Evolutionary conservation across 2,888 invertebrate genomes (phyloP).

Genomic region (Ennomos erosarius): DNA sequence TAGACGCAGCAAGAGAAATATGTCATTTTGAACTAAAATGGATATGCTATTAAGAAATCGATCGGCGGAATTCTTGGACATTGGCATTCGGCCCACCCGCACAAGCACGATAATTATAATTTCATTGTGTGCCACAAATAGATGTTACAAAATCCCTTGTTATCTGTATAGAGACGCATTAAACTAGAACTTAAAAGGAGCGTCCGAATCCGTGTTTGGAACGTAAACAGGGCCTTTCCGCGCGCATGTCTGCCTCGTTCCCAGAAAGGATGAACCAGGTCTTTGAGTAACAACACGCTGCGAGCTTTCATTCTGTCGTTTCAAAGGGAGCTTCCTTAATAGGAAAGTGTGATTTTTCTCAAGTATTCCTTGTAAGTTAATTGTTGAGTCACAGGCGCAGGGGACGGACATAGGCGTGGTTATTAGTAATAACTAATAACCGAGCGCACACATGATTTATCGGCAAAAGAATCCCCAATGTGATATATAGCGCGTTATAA

Average conservation of each 20-base stretch:
- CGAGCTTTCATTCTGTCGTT: slow-evolving; percentile 42
- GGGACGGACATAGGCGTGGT: slow-evolving; percentile 48
- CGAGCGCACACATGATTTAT: slow-evolving; percentile 69
- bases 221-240: slow-evolving; percentile 76
- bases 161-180: slow-evolving; percentile 62
- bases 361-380: slow-evolving; percentile 19
- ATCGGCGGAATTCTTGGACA: slow-evolving; percentile 45
- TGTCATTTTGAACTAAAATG: slow-evolving; percentile 46
- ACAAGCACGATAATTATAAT: slow-evolving; percentile 52
- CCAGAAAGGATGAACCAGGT: slow-evolving; percentile 52
- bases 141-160: slow-evolving; percentile 69
- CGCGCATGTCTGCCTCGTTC: slow-evolving; percentile 61
- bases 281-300: slow-evolving; percentile 55
- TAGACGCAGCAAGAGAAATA: slow-evolving; percentile 47
- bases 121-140: slow-evolving; percentile 66
- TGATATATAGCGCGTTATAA: slow-evolving; percentile 60
- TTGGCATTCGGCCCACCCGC: slow-evolving; percentile 56
- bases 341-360: slow-evolving; percentile 26
- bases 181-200: slow-evolving; percentile 71
- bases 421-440: slow-evolving; percentile 69
- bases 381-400: slow-evolving; percentile 26
- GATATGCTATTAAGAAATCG: slow-evolving; percentile 52
- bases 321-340: slow-evolving; percentile 24
- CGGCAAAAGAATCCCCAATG: slow-evolving; percentile 56
- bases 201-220: slow-evolving; percentile 68